Base-by-base conservation (phyloP, 2,888 invertebrate genomes). In the Phorcus lineatus region DNA sequence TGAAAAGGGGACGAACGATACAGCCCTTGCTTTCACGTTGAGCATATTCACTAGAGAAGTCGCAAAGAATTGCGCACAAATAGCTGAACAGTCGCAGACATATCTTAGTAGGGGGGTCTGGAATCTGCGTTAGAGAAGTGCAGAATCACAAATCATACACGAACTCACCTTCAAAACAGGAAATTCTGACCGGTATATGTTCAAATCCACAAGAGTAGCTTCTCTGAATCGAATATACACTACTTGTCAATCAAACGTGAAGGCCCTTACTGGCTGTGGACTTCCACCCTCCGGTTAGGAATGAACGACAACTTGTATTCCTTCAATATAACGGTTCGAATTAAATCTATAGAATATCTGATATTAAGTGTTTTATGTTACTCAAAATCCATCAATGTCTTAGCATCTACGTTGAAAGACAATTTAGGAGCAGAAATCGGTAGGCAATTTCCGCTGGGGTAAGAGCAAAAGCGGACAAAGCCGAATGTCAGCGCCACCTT, bases 161-260 rank as follows among this genome's bases (percentile, higher is more conserved):
- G 24, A 62, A 62, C 62, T 62, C 62, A 62, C 62, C 62, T 62
- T 62, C 28, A 24, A 47, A 47, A 62, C 62, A 62, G 24, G 62
- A 28, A 62, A 22, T 28, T 62, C 24, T 24, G 28, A 13, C 62
- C 28, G 22, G 22, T 22, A 62, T 62, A 62, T 28, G 28, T 62
- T 62, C 62, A 62, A 62, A 62, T 28, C 62, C 62, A 62, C 28
- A 28, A 62, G 62, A 62, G 28, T 28, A 16, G 62, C 62, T 28
- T 28, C 28, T 62, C 62, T 62, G 62, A 62, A 62, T 24, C 62
- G 62, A 62, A 62, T 62, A 62, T 62, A 62, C 62, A 62, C 62
- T 62, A 28, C 62, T 57, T 62, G 62, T 62, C 62, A 62, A 62
- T 62, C 62, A 62, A 62, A 62, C 62, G 62, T 62, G 62, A 62